Conservation (phyloP, 2,113 vertebrate genomes). For the Cettia cetti region DNA sequence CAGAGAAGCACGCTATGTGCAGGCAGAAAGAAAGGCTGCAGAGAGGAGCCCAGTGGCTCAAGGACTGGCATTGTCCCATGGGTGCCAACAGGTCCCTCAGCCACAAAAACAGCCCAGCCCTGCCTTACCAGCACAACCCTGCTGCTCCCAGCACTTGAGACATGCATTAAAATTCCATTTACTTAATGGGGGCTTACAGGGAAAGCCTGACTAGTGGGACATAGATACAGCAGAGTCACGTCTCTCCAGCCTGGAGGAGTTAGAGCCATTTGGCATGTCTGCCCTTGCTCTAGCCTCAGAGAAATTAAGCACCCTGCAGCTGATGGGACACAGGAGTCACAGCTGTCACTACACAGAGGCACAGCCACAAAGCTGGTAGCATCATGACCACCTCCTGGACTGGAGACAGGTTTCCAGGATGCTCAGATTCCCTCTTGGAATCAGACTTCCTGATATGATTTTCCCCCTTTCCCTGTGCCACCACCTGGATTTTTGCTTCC, state of each 20-base stretch:
- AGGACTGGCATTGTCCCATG: background rate
- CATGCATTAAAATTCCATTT: background rate
- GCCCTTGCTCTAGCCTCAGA: background rate
- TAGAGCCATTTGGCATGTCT: background rate
- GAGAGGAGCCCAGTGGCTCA: background rate
- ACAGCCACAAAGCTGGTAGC: background rate
- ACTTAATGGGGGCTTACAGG: background rate
- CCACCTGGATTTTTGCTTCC: background rate
- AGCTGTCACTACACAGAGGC: background rate
- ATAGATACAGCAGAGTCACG: background rate
- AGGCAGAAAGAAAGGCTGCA: background rate
- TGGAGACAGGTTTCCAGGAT: background rate
- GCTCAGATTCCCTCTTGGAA: background rate
- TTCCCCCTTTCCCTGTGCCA: background rate
- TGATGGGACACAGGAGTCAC: background rate
- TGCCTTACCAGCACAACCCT: background rate
- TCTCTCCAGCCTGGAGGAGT: background rate
- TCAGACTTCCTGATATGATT: background rate
- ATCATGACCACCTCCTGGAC: accelerated
- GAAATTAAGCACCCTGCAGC: background rate
- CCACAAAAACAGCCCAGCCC: background rate
- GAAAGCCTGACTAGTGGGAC: background rate
- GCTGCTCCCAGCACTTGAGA: background rate
- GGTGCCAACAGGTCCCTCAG: accelerated
- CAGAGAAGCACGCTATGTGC: accelerated